Base-by-base conservation (phyloP, 2,888 invertebrate genomes). In the Aspidiotus destructor region DNA sequence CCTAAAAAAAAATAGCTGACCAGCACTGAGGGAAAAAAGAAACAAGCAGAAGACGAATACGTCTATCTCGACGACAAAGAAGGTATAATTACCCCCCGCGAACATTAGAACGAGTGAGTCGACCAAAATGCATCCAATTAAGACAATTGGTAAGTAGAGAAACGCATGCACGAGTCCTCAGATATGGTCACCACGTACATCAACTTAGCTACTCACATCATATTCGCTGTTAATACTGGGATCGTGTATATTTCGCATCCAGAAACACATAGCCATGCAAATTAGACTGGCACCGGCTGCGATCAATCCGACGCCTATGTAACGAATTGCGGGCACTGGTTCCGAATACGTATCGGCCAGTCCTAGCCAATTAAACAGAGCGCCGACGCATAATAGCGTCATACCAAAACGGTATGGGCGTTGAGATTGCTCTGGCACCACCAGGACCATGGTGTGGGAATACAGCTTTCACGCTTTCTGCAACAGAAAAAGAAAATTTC, bases 251-350 rank as follows among this genome's bases (percentile, higher is more conserved):
- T 72, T 72, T 70, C 72, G 74, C 73, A 86, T 80, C 86, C 86
- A 87, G 77, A 86, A 85, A 77, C 86, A 86, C 85, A 86, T 86
- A 69, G 86, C 86, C 40, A 85, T 83, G 75, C 86, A 86, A 74
- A 86, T 86, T 74, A 86, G 83, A 72, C 86, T 80, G 2, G 86
- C 85, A 44, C 86, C 86, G 16, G 85, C 85, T n/a, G 86, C 83
- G 73, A 87, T 86, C 78, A 86, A 85, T 40, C 86, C 86, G 70
- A 86, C 86, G 72, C 86, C 86, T 73, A 86, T 83, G 77, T 86
- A 87, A 75, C 86, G 81, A 44, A 76, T 73, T 13, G 71, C 72
- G 8, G 72, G 72, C 72, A 85, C 84, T 8, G 86, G 86, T 76
- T 86, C 86, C 68, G 86, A 85, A 76, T 85, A 86, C 77, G 85